Base-by-base conservation (phyloP, 2,797 vertebrate genomes). In the Notolepis coatsorum region DNA sequence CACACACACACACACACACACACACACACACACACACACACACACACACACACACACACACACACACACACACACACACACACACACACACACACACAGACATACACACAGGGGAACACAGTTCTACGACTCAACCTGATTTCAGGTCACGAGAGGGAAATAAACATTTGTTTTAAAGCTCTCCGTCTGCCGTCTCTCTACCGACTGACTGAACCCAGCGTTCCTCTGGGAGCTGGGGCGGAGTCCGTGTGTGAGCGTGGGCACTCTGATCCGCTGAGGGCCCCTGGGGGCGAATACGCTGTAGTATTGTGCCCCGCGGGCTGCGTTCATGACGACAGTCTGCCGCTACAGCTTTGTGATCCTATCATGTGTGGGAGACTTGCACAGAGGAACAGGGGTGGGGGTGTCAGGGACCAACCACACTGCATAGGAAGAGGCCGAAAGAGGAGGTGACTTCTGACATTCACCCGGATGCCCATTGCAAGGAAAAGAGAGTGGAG, bases 391-490 rank as follows among this genome's bases (percentile, higher is more conserved):
- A 65, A 69, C 52, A 64, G 63, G 73, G 60, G 69, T n/a, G n/a
- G n/a, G n/a, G 56, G 66, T 71, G 3, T 24, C 72, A 13, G 7
- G 39, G 18, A 4, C 50, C 77, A 67, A 68, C 57, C 35, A 52
- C 21, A 8, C 27, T 7, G n/a, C 25, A 17, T 48, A 27, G 24
- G 43, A 27, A 15, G 43, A 48, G 24, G 23, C 64, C 67, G 61
- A 68, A 79, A 82, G 69, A 66, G 56, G 65, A 80, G 62, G 63
- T 70, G 78, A 79, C 75, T 63, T 62, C 71, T 77, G 84, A 79
- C 81, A 79, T 84, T 82, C 84, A 78, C 81, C 85, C 80, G 61
- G 57, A 71, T 62, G 81, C 70, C 81, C 81, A 82, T 65, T 80
- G 74, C 39, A 49, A 70, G 62, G 43, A 59, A 61, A 68, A 49